Evolutionary conservation across 1,140 invertebrate species (phyloP), one percentile per base, ranked within the genome.

Genomic region (Drosophila kepulauana): DNA sequence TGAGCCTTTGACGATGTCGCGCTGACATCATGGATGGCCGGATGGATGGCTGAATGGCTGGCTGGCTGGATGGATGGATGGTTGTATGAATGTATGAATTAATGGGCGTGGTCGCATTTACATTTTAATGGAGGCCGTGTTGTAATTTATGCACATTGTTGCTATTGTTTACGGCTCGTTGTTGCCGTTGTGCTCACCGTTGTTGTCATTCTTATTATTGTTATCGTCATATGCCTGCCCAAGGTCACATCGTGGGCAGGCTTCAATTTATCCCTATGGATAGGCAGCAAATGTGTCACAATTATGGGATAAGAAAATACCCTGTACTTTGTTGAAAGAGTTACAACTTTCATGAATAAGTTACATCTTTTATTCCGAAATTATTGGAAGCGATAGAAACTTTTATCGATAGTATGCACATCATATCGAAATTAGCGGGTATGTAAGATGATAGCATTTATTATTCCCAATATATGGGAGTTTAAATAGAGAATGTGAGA

Each of bases 101-200:
- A 57, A 45, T 72, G 66, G 72, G 72, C 72, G 66, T 71, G 64
- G 49, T 46, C 61, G 7, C 68, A 78, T 87, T 84, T 88, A 67
- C 84, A 87, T 89, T 69, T 79, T 73, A 80, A 87, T 84, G 76
- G 57, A 54, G 56, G 73, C 67, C 28, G 20, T 67, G 64, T 30
- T 16, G 64, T 80, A 84, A 89, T 87, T 87, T 89, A 84, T 87
- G 81, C 81, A 49, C 48, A 51, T 57, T 73, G 38, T 74, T 78
- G 49, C 61, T 62, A 54, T 56, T 57, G 65, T 69, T 74, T 8
- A 38, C 35, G 35, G 8, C 8, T 1, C 7, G 30, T 33, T 33
- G 30, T 33, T 33, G 30, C 30, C 7, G 6, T 33, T 33, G 30
- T 25, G 20, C 35, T 71, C 63, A 33, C 48, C 30, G 67, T 25